Percentiles rank a stretch among this genome's conserved stretches.
Conservation (phyloP, 2,888 invertebrate species). For the Phlogophora meticulosa region DNA sequence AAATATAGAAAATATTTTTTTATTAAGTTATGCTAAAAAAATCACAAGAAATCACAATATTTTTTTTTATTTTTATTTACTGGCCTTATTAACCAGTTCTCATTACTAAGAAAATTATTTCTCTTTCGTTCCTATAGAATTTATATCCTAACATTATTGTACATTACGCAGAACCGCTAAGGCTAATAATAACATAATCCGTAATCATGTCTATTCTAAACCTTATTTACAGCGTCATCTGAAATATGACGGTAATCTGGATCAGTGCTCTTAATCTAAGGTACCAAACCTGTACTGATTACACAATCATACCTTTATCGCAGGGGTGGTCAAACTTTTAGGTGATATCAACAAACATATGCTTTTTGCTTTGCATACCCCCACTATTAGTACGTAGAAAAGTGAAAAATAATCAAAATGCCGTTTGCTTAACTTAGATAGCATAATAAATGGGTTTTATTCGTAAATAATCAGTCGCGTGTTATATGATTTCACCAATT, state of each 20-base stretch:
- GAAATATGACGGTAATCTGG: conserved; percentile 46
- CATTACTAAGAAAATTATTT: neutral
- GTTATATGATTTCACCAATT: no score
- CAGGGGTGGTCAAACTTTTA: conserved; percentile 22
- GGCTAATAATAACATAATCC: conserved; percentile 15
- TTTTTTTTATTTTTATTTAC: no score
- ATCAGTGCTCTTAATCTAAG: conserved; percentile 39
- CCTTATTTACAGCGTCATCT: conserved; percentile 18
- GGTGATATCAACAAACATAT: no score
- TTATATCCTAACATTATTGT: neutral
- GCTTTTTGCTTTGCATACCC: no score
- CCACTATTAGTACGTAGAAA: no score
- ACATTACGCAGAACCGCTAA: neutral
- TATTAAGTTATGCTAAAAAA: no score
- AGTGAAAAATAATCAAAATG: no score
- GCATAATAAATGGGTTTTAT: no score
- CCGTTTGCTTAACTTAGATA: no score
- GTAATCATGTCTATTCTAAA: conserved; percentile 35
- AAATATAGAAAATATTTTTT: no score
- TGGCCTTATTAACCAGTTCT: neutral
- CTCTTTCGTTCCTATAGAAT: neutral
- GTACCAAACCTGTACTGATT: conserved; percentile 53
- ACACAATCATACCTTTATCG: conserved; percentile 35
- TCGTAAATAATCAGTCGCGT: no score
- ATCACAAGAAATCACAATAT: no score